phyloP scores from a whole-genome alignment of 1,140 invertebrate genomes.

The Aphelinus certus region DNA sequence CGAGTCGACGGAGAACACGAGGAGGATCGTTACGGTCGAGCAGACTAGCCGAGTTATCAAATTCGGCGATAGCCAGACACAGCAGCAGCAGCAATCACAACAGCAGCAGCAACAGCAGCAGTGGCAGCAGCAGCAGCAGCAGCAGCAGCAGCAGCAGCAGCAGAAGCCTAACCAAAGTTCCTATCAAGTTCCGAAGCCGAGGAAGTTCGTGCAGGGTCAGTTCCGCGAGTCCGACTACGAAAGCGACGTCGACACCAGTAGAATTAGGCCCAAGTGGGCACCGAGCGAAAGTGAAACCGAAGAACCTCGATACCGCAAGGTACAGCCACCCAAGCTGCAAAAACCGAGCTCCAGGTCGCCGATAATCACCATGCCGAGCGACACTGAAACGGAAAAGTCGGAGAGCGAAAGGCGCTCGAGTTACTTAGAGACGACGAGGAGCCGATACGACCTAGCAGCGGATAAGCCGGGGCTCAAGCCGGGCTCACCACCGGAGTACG shows the following conservation, averaged over 20 bases:
- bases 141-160: conserved; percentile 40
- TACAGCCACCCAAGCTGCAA: conserved; percentile 65
- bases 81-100: conserved; percentile 1
- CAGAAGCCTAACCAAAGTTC: conserved; percentile 55
- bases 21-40: conserved; percentile 73
- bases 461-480: conserved; percentile 60
- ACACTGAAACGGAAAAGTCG: conserved; percentile 59
- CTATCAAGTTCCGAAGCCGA: conserved; percentile 69
- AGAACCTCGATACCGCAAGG: conserved; percentile 70
- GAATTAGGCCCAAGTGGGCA: conserved; percentile 71
- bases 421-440: conserved; percentile 58
- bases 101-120: conserved; percentile 43
- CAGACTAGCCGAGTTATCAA: conserved; percentile 76
- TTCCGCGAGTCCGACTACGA: conserved; percentile 78
- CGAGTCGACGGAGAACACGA: conserved; percentile 73
- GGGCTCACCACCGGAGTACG: conserved; percentile 71
- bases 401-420: conserved; percentile 55
- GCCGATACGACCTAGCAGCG: conserved; percentile 45
- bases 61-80: conserved; percentile 66
- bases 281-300: conserved; percentile 69
- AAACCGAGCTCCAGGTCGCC: conserved; percentile 51
- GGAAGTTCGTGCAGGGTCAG: conserved; percentile 75
- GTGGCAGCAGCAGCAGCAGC: conserved; percentile 53
- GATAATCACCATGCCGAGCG: conserved; percentile 51
- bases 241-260: conserved; percentile 72